Percentiles rank a stretch among this genome's conserved stretches.
These are phyloP conservation scores for Pipistrellus nathusii DNA, from an alignment of 2,797 vertebrate species.

Conservation along the genomic window DNA sequence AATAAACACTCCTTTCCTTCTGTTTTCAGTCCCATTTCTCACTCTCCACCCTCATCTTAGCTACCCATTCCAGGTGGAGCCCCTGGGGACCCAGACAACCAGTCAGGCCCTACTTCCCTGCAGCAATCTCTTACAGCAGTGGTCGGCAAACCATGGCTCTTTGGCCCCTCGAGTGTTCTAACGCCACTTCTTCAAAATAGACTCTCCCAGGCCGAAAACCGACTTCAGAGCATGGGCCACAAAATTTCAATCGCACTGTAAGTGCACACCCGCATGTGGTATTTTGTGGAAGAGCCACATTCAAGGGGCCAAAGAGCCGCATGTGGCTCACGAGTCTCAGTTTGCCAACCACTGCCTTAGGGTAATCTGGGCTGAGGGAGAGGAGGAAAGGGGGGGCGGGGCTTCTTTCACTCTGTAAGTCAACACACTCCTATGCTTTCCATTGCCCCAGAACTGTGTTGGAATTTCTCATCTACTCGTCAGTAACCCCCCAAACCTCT, in stretches of 20 bases:
- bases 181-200: no score
- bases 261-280: no score
- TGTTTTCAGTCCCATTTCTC: background rate
- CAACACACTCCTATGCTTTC: background rate
- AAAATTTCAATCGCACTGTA: no score
- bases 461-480: background rate
- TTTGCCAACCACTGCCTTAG: no score
- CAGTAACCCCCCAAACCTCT: background rate
- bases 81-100: background rate
- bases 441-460: background rate
- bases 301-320: no score
- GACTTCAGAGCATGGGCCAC: no score
- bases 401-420: background rate
- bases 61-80: background rate
- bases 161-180: no score
- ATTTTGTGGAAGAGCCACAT: no score
- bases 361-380: background rate
- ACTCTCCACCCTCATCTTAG: background rate
- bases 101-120: background rate
- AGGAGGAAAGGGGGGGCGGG: rapidly evolving
- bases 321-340: no score
- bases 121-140: background rate
- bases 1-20: background rate
- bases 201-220: no score
- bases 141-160: no score